Conservation (phyloP, 2,797 vertebrate species). For the Eleutherodactylus coqui region DNA sequence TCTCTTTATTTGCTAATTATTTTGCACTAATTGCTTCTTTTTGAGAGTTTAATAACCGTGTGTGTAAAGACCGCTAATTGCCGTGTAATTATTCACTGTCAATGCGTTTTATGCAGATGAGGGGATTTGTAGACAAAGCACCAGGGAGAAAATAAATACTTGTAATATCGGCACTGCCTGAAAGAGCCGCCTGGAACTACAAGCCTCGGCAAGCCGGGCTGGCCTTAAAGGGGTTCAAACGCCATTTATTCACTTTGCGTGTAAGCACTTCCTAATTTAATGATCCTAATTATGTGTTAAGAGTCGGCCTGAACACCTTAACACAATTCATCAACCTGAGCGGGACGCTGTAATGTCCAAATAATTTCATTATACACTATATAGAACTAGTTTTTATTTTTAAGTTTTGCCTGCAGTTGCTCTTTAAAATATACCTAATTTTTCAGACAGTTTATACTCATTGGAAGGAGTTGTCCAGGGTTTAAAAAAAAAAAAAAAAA, state of each 20-base stretch:
- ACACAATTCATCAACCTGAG: too few species aligned
- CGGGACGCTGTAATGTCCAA: too few species aligned
- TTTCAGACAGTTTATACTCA: too few species aligned
- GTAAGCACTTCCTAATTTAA: too few species aligned
- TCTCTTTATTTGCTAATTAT: conserved; percentile 48
- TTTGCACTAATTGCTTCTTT: conserved; percentile 45
- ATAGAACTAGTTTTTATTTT: too few species aligned
- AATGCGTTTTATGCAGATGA: conserved; percentile 8
- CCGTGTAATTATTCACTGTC: conserved; percentile 50
- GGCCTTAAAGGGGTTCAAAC: not conserved
- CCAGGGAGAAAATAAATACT: not conserved
- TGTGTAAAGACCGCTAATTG: conserved; percentile 42
- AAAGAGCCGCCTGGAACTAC: not conserved
- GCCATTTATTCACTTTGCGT: not conserved
- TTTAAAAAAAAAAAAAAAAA: too few species aligned
- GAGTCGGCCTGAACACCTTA: too few species aligned
- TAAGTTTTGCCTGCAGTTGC: too few species aligned
- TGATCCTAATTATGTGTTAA: too few species aligned
- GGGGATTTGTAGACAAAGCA: not conserved
- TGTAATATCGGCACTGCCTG: not conserved
- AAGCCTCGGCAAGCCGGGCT: not conserved
- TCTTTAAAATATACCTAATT: too few species aligned
- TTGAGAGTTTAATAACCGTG: conserved; percentile 16
- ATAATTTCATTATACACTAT: too few species aligned
- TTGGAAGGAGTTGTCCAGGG: too few species aligned